These are phyloP conservation scores for Coenonympha glycerion DNA, from an alignment of 2,888 invertebrate species.

Conservation along the genomic window DNA sequence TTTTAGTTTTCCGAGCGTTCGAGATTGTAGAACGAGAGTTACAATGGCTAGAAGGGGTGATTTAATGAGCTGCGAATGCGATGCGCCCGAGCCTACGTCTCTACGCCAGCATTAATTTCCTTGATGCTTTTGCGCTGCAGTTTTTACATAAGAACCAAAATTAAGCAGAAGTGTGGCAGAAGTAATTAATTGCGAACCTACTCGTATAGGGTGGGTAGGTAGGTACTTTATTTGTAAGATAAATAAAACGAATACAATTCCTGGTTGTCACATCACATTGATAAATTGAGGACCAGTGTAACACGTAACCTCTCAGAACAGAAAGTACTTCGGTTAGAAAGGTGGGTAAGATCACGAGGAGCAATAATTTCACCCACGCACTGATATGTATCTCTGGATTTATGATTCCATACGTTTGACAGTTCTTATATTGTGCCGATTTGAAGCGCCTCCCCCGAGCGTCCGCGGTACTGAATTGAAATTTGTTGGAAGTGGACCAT, in stretches of 20 bases:
- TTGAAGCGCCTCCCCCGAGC: too few species aligned
- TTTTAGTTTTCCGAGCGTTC: too few species aligned
- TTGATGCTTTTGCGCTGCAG: neutral
- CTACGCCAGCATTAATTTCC: too few species aligned
- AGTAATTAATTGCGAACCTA: neutral
- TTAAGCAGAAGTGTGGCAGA: neutral
- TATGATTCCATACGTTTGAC: too few species aligned
- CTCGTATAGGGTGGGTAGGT: neutral
- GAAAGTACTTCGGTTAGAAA: slow-evolving; percentile 11
- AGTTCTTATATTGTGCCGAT: too few species aligned
- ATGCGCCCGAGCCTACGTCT: too few species aligned
- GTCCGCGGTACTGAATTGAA: too few species aligned
- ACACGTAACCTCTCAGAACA: slow-evolving; percentile 11
- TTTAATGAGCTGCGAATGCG: too few species aligned
- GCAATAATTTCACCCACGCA: slow-evolving; percentile 7
- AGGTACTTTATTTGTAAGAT: neutral
- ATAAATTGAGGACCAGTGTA: slow-evolving; percentile 6
- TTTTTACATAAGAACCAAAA: neutral
- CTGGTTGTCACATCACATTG: slow-evolving; percentile 11
- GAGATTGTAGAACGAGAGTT: too few species aligned
- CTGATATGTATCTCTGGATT: too few species aligned
- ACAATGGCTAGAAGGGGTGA: too few species aligned
- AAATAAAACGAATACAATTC: neutral
- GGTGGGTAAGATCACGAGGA: slow-evolving; percentile 5
- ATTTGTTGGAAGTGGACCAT: too few species aligned